Base-by-base conservation (phyloP, 2,797 vertebrate genomes). In the Oreochromis mossambicus region DNA sequence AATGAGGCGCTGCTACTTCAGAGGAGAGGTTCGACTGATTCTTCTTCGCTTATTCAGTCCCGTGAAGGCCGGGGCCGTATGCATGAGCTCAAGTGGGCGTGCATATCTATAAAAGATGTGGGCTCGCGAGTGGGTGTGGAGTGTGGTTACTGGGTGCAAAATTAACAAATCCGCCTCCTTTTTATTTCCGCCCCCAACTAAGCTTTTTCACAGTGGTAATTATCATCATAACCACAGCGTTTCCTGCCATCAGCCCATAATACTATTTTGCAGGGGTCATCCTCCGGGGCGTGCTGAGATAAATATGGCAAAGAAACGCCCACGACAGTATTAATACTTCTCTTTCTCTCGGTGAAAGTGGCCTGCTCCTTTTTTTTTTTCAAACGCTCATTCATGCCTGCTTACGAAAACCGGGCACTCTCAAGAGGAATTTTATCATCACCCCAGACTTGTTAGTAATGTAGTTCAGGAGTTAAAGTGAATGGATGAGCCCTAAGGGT, bases 21-120 rank as follows among this genome's bases (percentile, higher is more conserved):
- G 77, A 82, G 77, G 56, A 79, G 75, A 88, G 66, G 81, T 83
- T 91, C 81, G 89, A 87, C 80, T 26, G 84, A 92, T 89, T 91
- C 87, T 82, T 77, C 68, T 87, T 41, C 17, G 26, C 63, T 86
- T 89, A 89, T 91, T 92, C 83, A 89, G 80, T 88, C 34, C 56
- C 41, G 29, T 51, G 55, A 51, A 81, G 58, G 56, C n/a, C 29
- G 26, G 50, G n/a, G 34, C 68, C 5, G 11, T 63, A 58, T 48
- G 76, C 29, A 41, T 73, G 79, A 81, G 83, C 80, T 79, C 34
- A 7, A 79, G 52, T 58, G 76, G 68, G 78, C 41, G 29, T 54
- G 41, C 9, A 17, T 81, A 34, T 87, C 41, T 84, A 29, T 80
- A n/a, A 56, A 34, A 75, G 21, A 83, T 54, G 81, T 26, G 36